These are phyloP conservation scores for Cephus pulcher DNA, from an alignment of 2,888 invertebrate species.

Conservation along the genomic window DNA sequence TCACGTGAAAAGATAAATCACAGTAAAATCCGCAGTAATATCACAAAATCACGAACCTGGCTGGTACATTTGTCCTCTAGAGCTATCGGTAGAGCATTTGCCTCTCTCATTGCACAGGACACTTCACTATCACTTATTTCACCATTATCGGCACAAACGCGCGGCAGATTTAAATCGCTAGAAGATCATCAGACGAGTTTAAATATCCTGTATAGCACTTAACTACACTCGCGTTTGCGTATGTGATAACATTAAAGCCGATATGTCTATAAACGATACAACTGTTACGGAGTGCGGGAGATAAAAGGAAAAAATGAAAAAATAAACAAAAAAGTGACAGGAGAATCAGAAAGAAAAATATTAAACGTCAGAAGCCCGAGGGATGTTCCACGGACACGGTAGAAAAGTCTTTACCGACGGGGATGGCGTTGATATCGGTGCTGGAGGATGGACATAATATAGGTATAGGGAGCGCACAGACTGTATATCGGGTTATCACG, in stretches of 20 bases:
- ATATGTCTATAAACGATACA: not conserved
- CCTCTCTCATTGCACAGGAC: constrained; percentile 61
- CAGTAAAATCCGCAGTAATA: not conserved
- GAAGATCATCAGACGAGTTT: not conserved
- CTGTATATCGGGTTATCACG: not conserved
- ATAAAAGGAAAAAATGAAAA: not conserved
- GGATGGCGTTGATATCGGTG: not conserved
- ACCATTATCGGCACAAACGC: constrained; percentile 33
- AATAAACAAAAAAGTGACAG: not conserved
- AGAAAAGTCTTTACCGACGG: not conserved
- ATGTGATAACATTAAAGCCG: not conserved
- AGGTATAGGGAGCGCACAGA: not conserved
- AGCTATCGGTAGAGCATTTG: constrained; percentile 43
- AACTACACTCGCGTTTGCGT: not conserved
- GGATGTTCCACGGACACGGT: not conserved
- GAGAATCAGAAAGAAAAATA: not conserved
- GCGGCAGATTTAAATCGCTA: not conserved
- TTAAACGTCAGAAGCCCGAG: not conserved
- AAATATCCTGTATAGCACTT: not conserved
- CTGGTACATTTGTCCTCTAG: constrained; percentile 63
- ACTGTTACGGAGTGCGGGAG: not conserved
- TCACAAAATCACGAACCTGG: constrained; percentile 49
- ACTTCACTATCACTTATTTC: constrained; percentile 47
- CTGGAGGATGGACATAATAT: not conserved
- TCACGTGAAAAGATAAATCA: not conserved